Evolutionary conservation across 2,113 vertebrate genomes (phyloP).

Genomic region (human): GRCh38 chr16:60066001-60066500

Average conservation of each 20-base stretch:
- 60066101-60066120: background rate
- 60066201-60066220: background rate
- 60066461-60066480: background rate
- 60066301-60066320: no score
- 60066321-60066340: no score
- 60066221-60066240: background rate
- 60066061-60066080: background rate
- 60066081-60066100: background rate
- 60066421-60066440: no score
- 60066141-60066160: background rate
- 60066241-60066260: background rate
- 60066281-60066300: background rate
- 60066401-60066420: no score
- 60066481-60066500: background rate
- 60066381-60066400: no score
- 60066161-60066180: background rate
- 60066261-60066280: background rate
- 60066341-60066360: no score
- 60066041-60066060: background rate
- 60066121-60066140: background rate
- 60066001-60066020: background rate
- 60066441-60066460: background rate
- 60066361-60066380: no score
- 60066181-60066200: background rate
- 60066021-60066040: background rate